These are phyloP conservation scores for Oxycera nigricornis DNA, from an alignment of 2,888 invertebrate species.

Conservation along the genomic window DNA sequence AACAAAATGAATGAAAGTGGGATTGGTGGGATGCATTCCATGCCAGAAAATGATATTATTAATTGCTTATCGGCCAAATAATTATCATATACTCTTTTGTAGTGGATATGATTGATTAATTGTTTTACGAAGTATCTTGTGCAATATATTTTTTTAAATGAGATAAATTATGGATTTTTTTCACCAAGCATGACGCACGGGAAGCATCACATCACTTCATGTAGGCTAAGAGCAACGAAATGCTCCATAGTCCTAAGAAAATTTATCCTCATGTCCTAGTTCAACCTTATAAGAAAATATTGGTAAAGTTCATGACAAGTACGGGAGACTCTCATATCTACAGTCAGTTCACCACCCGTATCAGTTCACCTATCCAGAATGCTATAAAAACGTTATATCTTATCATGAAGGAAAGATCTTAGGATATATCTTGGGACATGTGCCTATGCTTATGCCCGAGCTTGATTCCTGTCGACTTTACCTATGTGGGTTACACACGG, in stretches of 20 bases:
- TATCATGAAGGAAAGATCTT: neutral
- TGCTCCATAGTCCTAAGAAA: no score
- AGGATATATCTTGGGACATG: neutral
- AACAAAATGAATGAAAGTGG: neutral
- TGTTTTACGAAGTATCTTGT: neutral
- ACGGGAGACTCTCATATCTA: neutral
- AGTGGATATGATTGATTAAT: neutral
- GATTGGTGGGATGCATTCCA: neutral
- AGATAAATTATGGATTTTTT: no score
- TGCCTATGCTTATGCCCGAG: neutral
- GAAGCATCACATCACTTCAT: no score
- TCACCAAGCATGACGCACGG: no score
- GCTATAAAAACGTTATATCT: neutral
- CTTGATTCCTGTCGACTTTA: no score
- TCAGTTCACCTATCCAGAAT: neutral
- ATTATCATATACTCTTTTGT: conserved; percentile 14
- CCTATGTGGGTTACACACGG: no score
- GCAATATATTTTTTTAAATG: no score
- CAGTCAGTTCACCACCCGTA: neutral
- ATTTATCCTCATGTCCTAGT: neutral
- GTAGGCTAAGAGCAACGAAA: no score
- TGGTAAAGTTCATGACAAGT: neutral
- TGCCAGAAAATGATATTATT: neutral
- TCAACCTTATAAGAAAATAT: neutral
- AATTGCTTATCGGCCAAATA: conserved; percentile 8